These are phyloP conservation scores for Falco naumanni DNA, from an alignment of 2,797 vertebrate genomes.

Conservation along the genomic window DNA sequence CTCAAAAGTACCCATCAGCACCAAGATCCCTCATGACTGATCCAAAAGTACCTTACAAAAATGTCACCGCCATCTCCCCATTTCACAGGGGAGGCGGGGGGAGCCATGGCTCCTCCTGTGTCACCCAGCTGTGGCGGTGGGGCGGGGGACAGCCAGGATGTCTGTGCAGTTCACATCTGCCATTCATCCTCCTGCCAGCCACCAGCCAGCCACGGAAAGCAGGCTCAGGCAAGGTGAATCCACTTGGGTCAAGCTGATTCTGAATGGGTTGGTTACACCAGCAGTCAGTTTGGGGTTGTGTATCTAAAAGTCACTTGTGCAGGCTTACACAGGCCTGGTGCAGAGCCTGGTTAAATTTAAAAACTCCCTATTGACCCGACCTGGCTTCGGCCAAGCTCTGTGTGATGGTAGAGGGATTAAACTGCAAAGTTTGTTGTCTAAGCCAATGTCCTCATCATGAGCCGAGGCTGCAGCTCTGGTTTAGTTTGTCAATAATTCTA, in stretches of 20 bases:
- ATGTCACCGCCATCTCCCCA: background rate
- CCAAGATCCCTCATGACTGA: background rate
- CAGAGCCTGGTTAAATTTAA: background rate
- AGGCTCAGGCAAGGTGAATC: background rate
- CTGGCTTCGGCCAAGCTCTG: background rate
- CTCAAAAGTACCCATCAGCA: background rate
- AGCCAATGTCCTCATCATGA: background rate
- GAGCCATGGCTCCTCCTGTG: accelerated
- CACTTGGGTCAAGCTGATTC: background rate
- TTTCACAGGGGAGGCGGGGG: background rate
- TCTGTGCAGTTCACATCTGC: background rate
- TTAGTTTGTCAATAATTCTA: background rate
- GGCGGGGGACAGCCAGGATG: background rate
- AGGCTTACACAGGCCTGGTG: background rate
- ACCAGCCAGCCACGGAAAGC: accelerated
- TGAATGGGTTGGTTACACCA: accelerated
- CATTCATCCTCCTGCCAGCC: background rate
- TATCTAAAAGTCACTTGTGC: background rate
- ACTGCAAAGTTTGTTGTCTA: background rate
- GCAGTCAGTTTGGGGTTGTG: background rate
- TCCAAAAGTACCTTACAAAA: background rate
- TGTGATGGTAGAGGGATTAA: background rate
- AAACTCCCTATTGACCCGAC: background rate
- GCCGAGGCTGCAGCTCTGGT: background rate
- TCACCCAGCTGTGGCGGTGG: background rate